phyloP scores from a whole-genome alignment of 2,888 invertebrate genomes.

The Ectemnius continuus region DNA sequence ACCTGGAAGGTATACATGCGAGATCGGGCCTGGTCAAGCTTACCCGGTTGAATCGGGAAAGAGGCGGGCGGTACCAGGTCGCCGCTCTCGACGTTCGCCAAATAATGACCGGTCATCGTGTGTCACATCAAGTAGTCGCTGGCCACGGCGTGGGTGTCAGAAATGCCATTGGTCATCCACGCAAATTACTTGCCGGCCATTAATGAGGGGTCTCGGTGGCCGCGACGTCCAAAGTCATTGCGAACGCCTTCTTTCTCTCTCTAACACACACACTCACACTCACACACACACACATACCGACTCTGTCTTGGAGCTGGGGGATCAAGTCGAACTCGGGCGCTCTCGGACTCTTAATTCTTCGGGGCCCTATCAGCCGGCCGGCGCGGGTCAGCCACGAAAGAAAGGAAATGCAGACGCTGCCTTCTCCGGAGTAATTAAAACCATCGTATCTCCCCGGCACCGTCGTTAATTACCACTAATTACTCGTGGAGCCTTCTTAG shows the following conservation, averaged over 20 bases:
- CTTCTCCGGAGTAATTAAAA: conserved; percentile 62
- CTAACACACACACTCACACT: too few relatives aligned
- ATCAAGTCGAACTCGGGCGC: conserved; percentile 33
- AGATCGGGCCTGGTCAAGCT: conserved; percentile 1
- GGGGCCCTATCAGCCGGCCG: conserved; percentile 47
- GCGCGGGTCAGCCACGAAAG: conserved; percentile 55
- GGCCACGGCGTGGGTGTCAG: conserved; percentile 60
- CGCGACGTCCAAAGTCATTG: conserved; percentile 63
- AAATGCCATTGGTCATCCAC: conserved; percentile 65
- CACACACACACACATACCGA: too few relatives aligned
- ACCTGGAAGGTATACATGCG: background rate
- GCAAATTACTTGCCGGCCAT: conserved; percentile 69
- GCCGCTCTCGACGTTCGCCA: conserved; percentile 40
- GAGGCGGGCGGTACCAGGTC: conserved; percentile 15
- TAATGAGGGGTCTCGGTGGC: conserved; percentile 66
- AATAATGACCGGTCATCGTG: conserved; percentile 68
- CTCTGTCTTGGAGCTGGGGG: background rate
- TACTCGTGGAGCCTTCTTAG: conserved; percentile 44
- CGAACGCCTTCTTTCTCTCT: conserved; percentile 28
- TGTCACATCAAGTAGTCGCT: conserved; percentile 56
- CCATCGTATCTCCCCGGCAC: conserved; percentile 53
- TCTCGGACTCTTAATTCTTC: conserved; percentile 57
- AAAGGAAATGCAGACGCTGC: conserved; percentile 56
- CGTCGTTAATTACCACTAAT: conserved; percentile 63
- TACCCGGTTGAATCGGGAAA: conserved; percentile 15